Evolutionary conservation across 2,888 invertebrate species (phyloP).

Genomic region (Scotopteryx bipunctaria): DNA sequence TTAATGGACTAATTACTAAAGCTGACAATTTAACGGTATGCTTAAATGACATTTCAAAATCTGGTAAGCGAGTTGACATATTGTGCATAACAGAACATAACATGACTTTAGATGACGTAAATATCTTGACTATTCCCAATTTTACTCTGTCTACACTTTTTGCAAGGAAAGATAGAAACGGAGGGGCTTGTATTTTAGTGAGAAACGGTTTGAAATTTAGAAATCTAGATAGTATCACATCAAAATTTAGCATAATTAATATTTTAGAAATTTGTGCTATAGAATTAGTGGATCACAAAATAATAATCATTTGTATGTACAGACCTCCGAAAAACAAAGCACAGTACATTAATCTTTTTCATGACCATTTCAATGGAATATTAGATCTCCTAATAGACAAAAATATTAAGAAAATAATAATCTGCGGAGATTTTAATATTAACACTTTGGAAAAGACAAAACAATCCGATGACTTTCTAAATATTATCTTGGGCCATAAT

Average conservation of each 20-base stretch:
- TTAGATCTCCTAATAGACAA: not conserved
- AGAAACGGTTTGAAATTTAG: not conserved
- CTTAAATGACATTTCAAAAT: not conserved
- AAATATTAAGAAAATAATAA: not conserved
- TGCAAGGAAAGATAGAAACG: not conserved
- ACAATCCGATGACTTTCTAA: not conserved
- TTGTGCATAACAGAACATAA: conserved; percentile 1
- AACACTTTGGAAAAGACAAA: not conserved
- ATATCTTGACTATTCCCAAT: not conserved
- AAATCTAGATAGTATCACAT: not conserved
- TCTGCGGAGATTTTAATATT: no score
- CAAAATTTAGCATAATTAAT: not conserved
- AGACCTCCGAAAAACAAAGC: not conserved
- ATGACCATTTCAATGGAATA: not conserved
- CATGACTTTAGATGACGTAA: not conserved
- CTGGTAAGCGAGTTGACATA: not conserved
- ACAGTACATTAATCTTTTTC: not conserved
- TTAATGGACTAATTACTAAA: conserved; percentile 2
- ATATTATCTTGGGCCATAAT: not conserved
- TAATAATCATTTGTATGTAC: not conserved
- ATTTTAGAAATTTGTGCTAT: not conserved
- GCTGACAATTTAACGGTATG: not conserved
- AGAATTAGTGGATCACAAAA: not conserved
- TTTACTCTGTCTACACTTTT: not conserved
- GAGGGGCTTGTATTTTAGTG: conserved; percentile 3